These are phyloP conservation scores for Terebella lapidaria DNA, from an alignment of 2,888 invertebrate species.

Conservation along the genomic window DNA sequence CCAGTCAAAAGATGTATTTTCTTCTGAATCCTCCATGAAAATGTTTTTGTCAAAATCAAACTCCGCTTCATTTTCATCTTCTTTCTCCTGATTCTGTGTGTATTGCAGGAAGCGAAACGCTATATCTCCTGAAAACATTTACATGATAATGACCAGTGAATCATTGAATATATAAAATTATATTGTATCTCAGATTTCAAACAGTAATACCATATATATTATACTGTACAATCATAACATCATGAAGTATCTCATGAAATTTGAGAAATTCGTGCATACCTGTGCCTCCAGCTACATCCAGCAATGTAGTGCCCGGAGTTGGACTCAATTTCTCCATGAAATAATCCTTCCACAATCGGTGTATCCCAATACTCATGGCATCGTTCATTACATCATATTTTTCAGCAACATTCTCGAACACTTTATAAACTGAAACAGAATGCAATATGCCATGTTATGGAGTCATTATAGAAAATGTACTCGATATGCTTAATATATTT, in stretches of 20 bases:
- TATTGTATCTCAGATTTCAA: too few species aligned
- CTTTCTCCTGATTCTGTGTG: slow-evolving; percentile 21
- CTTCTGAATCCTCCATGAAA: slow-evolving; percentile 9
- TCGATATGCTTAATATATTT: too few species aligned
- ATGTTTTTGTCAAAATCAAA: background rate
- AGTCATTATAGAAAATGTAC: background rate
- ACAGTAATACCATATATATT: too few species aligned
- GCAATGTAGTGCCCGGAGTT: slow-evolving; percentile 59
- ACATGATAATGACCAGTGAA: too few species aligned
- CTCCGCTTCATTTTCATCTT: background rate
- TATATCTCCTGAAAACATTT: slow-evolving; percentile 75
- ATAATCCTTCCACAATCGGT: slow-evolving; percentile 93
- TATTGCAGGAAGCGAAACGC: slow-evolving; percentile 72
- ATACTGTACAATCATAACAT: too few species aligned
- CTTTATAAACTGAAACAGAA: slow-evolving; percentile 70
- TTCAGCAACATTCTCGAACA: slow-evolving; percentile 89
- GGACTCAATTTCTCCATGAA: slow-evolving; percentile 77
- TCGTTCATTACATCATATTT: slow-evolving; percentile 98
- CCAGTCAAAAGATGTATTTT: background rate
- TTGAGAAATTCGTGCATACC: slow-evolving; percentile 58
- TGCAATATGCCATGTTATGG: background rate
- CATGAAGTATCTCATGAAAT: too few species aligned
- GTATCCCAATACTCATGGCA: slow-evolving; percentile 90
- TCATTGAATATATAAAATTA: too few species aligned
- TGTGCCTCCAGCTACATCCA: slow-evolving; percentile 98